phyloP scores from a whole-genome alignment of 2,113 vertebrate species.

The Caranx ignobilis region DNA sequence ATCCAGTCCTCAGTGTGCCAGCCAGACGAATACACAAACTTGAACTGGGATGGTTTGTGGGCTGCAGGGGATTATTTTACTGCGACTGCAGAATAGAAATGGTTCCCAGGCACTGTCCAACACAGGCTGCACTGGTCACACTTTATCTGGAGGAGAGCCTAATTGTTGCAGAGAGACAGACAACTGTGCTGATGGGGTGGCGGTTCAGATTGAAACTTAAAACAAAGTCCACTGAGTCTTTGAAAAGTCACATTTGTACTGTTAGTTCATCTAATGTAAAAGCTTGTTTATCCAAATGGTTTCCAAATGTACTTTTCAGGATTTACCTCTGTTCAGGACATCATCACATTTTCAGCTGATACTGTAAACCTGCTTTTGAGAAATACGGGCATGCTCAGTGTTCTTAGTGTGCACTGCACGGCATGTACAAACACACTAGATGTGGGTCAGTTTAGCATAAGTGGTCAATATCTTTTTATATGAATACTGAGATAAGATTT shows the following conservation, averaged over 20 bases:
- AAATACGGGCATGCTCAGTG: background rate
- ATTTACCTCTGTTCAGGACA: background rate
- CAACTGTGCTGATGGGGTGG: background rate
- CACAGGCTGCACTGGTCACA: background rate
- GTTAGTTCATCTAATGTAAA: background rate
- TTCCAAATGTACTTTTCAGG: background rate
- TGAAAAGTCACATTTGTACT: background rate
- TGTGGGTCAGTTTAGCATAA: too few relatives aligned
- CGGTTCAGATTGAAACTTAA: background rate
- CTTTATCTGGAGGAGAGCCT: background rate
- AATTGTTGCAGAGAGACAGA: conserved; percentile 34
- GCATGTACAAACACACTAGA: background rate
- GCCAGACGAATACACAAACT: conserved; percentile 10
- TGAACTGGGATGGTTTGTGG: conserved; percentile 10
- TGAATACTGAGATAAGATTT: background rate
- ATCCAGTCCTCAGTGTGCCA: conserved; percentile 8
- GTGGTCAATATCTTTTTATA: background rate
- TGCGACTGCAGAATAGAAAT: background rate
- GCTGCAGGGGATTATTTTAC: conserved; percentile 18
- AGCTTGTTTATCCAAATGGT: background rate
- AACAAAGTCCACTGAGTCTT: background rate
- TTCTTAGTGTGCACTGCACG: background rate
- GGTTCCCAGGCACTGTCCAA: conserved; percentile 5
- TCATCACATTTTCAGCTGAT: too few relatives aligned
- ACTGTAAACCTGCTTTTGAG: background rate